phyloP scores from a whole-genome alignment of 2,113 vertebrate genomes.

The Formicarius rufipectus region DNA sequence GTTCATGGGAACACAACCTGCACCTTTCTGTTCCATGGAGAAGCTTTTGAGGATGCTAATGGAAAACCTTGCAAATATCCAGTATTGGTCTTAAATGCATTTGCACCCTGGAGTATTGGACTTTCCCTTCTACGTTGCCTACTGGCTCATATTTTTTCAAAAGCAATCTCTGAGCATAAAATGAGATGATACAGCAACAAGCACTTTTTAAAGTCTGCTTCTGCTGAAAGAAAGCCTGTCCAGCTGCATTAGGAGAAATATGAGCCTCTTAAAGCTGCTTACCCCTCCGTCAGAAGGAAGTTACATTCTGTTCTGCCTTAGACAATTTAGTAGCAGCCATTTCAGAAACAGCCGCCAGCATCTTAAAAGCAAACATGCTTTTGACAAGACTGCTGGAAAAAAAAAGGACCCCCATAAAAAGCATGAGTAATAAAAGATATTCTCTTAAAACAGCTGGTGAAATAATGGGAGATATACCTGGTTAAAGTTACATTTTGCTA shows the following conservation, averaged over 20 bases:
- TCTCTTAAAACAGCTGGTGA: not conserved
- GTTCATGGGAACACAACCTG: not conserved
- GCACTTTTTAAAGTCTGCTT: not conserved
- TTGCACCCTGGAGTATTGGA: not conserved
- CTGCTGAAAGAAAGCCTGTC: not conserved
- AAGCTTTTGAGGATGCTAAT: not conserved
- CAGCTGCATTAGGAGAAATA: constrained; percentile 27
- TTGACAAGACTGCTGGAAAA: not conserved
- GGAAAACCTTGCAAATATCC: not conserved
- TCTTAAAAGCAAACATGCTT: not conserved
- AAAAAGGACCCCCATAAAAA: not conserved
- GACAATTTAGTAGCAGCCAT: constrained; percentile 15
- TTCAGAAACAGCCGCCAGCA: not conserved
- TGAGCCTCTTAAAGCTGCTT: not conserved
- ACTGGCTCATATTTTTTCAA: not conserved
- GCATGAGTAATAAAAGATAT: not conserved
- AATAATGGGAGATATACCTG: not conserved
- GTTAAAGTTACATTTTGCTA: not conserved
- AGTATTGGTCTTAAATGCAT: not conserved
- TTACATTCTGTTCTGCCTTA: not conserved
- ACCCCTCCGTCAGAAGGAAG: not conserved
- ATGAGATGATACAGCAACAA: not conserved
- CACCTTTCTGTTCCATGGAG: not conserved
- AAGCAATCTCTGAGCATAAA: not conserved
- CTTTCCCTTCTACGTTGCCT: not conserved